Evolutionary conservation across 1,140 invertebrate genomes (phyloP).

Genomic region (Carposina sasakii): DNA sequence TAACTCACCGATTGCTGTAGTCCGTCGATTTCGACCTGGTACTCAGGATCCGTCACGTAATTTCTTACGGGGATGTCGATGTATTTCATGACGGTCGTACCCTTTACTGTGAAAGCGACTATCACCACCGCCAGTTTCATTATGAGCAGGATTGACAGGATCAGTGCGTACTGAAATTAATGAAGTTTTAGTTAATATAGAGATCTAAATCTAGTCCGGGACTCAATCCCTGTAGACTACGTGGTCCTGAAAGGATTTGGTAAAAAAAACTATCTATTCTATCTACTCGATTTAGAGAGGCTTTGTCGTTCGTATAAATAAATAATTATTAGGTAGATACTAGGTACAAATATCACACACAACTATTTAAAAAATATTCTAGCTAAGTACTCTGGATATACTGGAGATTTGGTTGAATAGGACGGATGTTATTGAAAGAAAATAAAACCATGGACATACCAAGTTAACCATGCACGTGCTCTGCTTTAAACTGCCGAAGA

Average conservation of each 20-base stretch:
- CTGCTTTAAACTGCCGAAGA: constrained; percentile 86
- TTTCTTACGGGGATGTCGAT: constrained; percentile 37
- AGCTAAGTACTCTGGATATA: too few relatives aligned
- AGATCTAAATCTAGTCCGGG: not conserved
- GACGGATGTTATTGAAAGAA: too few relatives aligned
- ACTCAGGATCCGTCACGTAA: constrained; percentile 42
- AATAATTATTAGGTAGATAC: not conserved
- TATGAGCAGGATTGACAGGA: constrained; percentile 44
- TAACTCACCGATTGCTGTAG: constrained; percentile 46
- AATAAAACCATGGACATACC: constrained; percentile 68
- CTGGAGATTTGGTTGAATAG: too few relatives aligned
- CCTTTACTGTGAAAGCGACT: constrained; percentile 42
- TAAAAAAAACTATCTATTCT: too few relatives aligned
- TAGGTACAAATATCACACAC: not conserved
- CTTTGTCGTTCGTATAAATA: too few relatives aligned
- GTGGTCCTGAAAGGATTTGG: too few relatives aligned
- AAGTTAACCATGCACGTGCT: constrained; percentile 88
- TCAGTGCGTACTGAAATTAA: constrained; percentile 55
- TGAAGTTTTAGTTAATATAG: not conserved
- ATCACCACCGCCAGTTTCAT: constrained; percentile 47
- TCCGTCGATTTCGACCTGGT: constrained; percentile 46
- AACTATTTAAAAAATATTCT: too few relatives aligned
- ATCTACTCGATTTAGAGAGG: too few relatives aligned
- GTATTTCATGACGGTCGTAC: constrained; percentile 26
- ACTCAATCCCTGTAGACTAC: too few relatives aligned